Evolutionary conservation across 2,113 vertebrate genomes (phyloP).

Genomic region (Coregonus clupeaformis): DNA sequence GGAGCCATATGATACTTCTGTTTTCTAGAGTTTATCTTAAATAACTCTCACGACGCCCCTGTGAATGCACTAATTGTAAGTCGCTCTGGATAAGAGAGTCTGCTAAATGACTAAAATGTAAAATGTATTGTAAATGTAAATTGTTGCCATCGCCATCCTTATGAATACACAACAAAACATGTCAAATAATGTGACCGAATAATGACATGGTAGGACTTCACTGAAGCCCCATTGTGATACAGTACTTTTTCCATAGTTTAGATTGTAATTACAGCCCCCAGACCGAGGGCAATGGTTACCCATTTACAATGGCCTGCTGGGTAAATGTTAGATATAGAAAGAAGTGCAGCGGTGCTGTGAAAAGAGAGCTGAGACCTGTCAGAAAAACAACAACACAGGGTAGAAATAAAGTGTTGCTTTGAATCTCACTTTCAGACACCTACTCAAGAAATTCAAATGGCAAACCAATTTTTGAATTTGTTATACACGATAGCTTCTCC

Average conservation of each 20-base stretch:
- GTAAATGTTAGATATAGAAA: slow-evolving; percentile 1
- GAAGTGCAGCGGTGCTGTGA: slow-evolving; percentile 13
- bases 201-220: not conserved
- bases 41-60: too few relatives aligned
- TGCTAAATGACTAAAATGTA: too few relatives aligned
- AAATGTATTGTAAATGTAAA: too few relatives aligned
- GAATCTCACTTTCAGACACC: slow-evolving; percentile 15
- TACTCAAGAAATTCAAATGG: not conserved
- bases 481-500: not conserved
- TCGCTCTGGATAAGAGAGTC: too few relatives aligned
- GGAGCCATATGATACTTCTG: too few relatives aligned
- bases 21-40: too few relatives aligned
- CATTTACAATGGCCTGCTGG: not conserved
- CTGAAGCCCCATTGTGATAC: not conserved
- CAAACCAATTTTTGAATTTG: slow-evolving; percentile 4
- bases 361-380: slow-evolving; percentile 24
- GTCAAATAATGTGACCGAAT: not conserved
- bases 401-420: slow-evolving; percentile 20
- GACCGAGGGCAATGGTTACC: not conserved
- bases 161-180: not conserved
- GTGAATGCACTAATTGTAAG: too few relatives aligned
- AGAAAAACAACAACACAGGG: slow-evolving; percentile 38
- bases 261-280: not conserved
- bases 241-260: too few relatives aligned
- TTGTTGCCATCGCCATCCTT: not conserved